Evolutionary conservation across 2,113 vertebrate species (phyloP).

Genomic region (Prolemur simus): DNA sequence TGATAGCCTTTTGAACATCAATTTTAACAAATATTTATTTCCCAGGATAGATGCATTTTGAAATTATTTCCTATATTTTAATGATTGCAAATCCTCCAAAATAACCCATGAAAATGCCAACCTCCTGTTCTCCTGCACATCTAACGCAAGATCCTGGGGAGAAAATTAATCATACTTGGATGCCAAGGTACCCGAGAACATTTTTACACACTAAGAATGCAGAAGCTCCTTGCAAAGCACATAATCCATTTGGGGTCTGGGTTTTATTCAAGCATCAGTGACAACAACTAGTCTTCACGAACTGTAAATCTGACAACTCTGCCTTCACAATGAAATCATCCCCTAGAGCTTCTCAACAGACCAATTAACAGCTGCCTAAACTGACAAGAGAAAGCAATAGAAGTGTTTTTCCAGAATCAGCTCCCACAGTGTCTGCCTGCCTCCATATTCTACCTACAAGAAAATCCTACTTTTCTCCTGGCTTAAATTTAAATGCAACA

Average conservation of each 20-base stretch:
- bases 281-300: fast-evolving
- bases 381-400: not conserved
- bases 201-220: not conserved
- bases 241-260: not conserved
- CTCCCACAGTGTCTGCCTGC: not conserved
- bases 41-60: not conserved
- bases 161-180: not conserved
- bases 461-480: not conserved
- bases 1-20: not conserved
- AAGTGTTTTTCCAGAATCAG: not conserved
- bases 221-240: not conserved
- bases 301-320: not conserved
- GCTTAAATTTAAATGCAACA: not conserved
- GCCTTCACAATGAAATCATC: not conserved
- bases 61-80: not conserved
- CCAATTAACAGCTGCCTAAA: not conserved
- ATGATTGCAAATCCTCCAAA: not conserved
- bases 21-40: not conserved
- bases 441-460: not conserved
- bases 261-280: slow-evolving; percentile 13
- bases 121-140: not conserved
- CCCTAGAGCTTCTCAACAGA: not conserved
- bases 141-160: not conserved
- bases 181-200: not conserved
- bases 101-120: not conserved